These are phyloP conservation scores for Corythucha ciliata DNA, from an alignment of 2,888 invertebrate genomes.

Conservation along the genomic window DNA sequence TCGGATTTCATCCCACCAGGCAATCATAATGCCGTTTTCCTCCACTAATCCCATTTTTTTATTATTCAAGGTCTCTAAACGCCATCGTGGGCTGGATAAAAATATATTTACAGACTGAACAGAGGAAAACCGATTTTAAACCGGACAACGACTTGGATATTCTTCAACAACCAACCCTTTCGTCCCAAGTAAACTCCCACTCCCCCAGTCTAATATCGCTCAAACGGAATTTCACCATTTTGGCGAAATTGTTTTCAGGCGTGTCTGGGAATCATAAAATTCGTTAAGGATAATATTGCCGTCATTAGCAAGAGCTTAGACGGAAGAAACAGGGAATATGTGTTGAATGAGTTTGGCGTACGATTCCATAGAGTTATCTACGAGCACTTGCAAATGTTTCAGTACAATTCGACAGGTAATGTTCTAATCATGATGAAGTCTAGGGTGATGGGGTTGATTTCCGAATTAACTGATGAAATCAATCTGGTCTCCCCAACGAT, in stretches of 20 bases:
- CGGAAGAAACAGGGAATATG: constrained; percentile 80
- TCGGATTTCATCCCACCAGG: neutral
- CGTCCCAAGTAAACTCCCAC: constrained; percentile 7
- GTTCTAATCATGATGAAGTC: no score
- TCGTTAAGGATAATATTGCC: constrained; percentile 63
- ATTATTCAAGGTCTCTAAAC: constrained; percentile 64
- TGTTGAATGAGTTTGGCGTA: constrained; percentile 80
- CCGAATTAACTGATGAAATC: no score
- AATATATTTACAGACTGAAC: constrained; percentile 79
- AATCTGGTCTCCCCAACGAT: no score
- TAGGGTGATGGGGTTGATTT: no score
- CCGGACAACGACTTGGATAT: constrained; percentile 78
- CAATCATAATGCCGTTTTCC: neutral
- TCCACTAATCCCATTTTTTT: constrained; percentile 20
- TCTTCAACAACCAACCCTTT: constrained; percentile 12
- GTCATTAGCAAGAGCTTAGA: constrained; percentile 75
- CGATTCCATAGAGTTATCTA: constrained; percentile 88
- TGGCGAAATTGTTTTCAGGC: constrained; percentile 51
- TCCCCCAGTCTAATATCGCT: neutral
- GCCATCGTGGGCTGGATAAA: constrained; percentile 88
- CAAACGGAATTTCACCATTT: no score
- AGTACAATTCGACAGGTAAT: constrained; percentile 88
- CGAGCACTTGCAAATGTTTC: constrained; percentile 88
- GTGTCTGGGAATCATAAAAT: constrained; percentile 73
- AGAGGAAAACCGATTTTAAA: constrained; percentile 89